A percentile compares a stretch with the other conserved stretches of the same genome.
Conservation (phyloP, 2,888 invertebrate species). For the Morinoia aosen region DNA sequence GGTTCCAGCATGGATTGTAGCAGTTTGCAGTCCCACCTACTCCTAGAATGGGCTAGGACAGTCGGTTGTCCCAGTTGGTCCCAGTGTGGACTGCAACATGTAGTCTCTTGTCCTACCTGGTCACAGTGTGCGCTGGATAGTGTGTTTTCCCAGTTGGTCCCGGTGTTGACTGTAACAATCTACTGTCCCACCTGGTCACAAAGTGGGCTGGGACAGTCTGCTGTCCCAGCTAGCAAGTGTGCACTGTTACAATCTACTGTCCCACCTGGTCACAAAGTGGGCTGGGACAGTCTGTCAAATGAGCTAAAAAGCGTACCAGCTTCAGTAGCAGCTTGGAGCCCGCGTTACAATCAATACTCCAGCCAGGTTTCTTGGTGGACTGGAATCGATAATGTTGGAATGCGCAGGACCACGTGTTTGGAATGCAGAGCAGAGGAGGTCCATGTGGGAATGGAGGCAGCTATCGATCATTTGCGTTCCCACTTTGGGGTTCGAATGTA, state of each 20-base stretch:
- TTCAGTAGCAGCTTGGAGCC: not conserved
- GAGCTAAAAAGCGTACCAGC: not conserved
- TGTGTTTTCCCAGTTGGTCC: too few relatives aligned
- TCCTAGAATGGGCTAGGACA: too few relatives aligned
- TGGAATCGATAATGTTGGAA: slow-evolving; percentile 46
- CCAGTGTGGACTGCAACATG: too few relatives aligned
- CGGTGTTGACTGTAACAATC: too few relatives aligned
- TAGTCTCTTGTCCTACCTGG: too few relatives aligned
- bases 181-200: too few relatives aligned
- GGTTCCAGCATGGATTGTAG: too few relatives aligned
- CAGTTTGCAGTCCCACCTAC: too few relatives aligned
- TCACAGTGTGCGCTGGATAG: too few relatives aligned
- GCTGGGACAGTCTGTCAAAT: not conserved
- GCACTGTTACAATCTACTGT: not conserved
- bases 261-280: not conserved
- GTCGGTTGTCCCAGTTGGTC: too few relatives aligned
- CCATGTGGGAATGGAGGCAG: slow-evolving; percentile 21
- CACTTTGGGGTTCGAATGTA: not conserved
- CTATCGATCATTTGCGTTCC: slow-evolving; percentile 34
- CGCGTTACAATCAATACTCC: not conserved
- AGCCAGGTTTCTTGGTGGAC: not conserved
- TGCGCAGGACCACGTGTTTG: slow-evolving; percentile 20
- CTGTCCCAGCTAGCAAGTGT: not conserved
- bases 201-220: too few relatives aligned
- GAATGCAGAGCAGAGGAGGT: not conserved